Evolutionary conservation across 1,140 invertebrate genomes (phyloP).

Genomic region (Myzus persicae): DNA sequence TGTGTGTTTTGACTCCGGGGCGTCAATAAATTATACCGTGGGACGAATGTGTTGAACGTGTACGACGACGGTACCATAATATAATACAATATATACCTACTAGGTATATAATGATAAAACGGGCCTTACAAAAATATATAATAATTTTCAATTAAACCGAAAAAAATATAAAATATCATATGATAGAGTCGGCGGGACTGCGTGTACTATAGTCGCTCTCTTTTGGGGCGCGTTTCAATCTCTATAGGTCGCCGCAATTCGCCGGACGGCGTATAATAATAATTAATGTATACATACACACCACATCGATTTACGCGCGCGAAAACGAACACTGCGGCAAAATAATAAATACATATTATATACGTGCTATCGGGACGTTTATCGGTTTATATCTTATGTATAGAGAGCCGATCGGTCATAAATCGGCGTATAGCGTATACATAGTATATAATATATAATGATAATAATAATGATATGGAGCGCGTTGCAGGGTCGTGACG

Average conservation of each 20-base stretch:
- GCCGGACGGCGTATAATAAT: not conserved
- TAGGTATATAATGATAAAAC: not conserved
- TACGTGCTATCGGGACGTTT: not conserved
- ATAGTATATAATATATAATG: not conserved
- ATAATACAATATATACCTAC: not conserved
- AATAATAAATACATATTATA: not conserved
- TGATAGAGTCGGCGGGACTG: not conserved
- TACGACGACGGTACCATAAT: not conserved
- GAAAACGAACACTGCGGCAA: not conserved
- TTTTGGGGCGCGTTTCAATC: not conserved
- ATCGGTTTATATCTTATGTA: not conserved
- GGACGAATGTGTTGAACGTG: slow-evolving; percentile 41
- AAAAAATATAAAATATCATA: not conserved
- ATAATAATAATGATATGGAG: not conserved
- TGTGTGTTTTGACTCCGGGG: slow-evolving; percentile 30
- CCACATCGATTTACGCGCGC: not conserved
- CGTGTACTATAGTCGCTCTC: not conserved
- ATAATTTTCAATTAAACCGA: slow-evolving; percentile 10
- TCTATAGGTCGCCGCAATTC: not conserved
- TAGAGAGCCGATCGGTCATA: slow-evolving; percentile 10
- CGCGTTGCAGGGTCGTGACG: not conserved
- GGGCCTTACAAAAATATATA: not conserved
- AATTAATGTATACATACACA: not conserved
- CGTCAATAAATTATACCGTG: slow-evolving; percentile 50
- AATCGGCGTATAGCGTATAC: slow-evolving; percentile 13